These are phyloP conservation scores for Pelobates cultripes DNA, from an alignment of 2,797 vertebrate genomes.

Conservation along the genomic window DNA sequence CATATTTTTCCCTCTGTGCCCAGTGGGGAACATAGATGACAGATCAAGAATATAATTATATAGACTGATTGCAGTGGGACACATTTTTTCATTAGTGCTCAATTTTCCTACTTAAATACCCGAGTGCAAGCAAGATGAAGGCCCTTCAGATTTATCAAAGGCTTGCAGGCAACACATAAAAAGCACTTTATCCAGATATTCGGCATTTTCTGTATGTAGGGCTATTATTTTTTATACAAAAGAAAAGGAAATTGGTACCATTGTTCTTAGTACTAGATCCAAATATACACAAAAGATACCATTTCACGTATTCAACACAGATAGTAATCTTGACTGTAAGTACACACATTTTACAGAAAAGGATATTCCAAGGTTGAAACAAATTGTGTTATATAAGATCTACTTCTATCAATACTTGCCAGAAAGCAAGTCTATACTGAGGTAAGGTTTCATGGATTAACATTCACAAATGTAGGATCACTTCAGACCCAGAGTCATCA, in stretches of 20 bases:
- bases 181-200: background rate
- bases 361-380: too few relatives aligned
- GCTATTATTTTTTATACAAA: background rate
- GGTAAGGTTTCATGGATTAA: too few relatives aligned
- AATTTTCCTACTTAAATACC: constrained; percentile 17
- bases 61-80: constrained; percentile 24
- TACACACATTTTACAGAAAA: too few relatives aligned
- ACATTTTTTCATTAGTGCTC: constrained; percentile 17
- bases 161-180: background rate
- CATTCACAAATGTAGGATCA: too few relatives aligned
- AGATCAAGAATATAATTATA: constrained; percentile 30
- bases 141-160: constrained; percentile 15
- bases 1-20: constrained; percentile 5
- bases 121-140: constrained; percentile 7
- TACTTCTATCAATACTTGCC: too few relatives aligned
- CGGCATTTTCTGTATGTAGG: background rate
- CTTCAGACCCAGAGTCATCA: too few relatives aligned
- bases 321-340: too few relatives aligned
- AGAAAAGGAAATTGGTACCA: background rate
- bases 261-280: too few relatives aligned
- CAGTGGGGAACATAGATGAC: constrained; percentile 26
- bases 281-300: too few relatives aligned
- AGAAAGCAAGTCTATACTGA: too few relatives aligned
- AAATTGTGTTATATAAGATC: too few relatives aligned
- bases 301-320: too few relatives aligned